phyloP scores from a whole-genome alignment of 2,888 invertebrate species.

The Epirrhoe tristata region DNA sequence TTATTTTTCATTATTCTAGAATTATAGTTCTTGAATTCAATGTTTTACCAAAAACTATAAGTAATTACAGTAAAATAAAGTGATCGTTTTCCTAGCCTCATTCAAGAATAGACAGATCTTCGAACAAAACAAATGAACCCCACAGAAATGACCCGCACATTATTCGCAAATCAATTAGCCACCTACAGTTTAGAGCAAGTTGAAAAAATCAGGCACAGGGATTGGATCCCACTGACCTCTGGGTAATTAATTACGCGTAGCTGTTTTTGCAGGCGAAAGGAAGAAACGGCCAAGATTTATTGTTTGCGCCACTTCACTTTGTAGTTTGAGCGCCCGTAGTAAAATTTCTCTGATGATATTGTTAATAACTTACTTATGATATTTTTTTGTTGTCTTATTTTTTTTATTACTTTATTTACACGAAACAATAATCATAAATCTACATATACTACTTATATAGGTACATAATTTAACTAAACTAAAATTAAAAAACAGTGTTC shows the following conservation, averaged over 20 bases:
- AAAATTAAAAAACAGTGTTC: too few relatives aligned
- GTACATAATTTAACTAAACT: too few relatives aligned
- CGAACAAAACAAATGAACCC: conserved; percentile 19
- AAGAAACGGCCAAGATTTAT: conserved; percentile 78
- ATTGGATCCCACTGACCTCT: conserved; percentile 74
- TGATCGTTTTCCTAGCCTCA: too few relatives aligned
- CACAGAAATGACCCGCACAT: conserved; percentile 36
- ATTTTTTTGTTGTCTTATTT: background rate
- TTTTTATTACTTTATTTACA: too few relatives aligned
- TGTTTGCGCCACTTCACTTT: conserved; percentile 61
- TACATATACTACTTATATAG: too few relatives aligned
- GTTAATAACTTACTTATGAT: background rate
- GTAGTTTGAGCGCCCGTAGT: conserved; percentile 34
- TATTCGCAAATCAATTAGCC: conserved; percentile 62
- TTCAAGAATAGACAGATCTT: background rate
- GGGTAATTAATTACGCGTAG: conserved; percentile 79
- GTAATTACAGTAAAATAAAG: too few relatives aligned
- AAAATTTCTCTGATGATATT: conserved; percentile 36
- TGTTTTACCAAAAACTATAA: too few relatives aligned
- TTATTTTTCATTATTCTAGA: too few relatives aligned
- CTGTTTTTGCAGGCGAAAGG: conserved; percentile 76
- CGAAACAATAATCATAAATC: too few relatives aligned
- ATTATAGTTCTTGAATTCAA: too few relatives aligned
- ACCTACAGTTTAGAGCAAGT: conserved; percentile 63
- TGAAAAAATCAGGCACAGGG: conserved; percentile 77